A percentile compares a stretch with the other conserved stretches of the same genome.
phyloP scores from a whole-genome alignment of 2,888 invertebrate species.

The Xestia xanthographa region DNA sequence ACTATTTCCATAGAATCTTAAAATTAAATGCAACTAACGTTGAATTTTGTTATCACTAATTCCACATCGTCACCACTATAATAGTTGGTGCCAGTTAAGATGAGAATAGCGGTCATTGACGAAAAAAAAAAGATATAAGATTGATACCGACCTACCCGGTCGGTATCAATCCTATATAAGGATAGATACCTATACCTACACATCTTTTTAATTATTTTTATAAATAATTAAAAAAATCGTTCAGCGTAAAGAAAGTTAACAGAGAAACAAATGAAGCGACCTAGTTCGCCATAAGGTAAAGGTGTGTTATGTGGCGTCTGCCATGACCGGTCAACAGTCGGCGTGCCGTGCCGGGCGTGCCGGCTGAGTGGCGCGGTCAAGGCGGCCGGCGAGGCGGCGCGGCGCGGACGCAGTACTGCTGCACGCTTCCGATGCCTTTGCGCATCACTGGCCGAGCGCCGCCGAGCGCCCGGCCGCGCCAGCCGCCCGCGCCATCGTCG shows the following conservation, averaged over 20 bases:
- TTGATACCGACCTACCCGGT: too few species aligned
- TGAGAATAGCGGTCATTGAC: too few species aligned
- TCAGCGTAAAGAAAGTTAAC: not conserved
- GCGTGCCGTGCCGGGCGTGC: conserved; percentile 59
- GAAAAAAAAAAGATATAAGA: too few species aligned
- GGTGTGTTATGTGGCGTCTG: conserved; percentile 57
- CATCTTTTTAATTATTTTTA: too few species aligned
- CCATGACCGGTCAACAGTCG: conserved; percentile 66
- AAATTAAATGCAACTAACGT: too few species aligned
- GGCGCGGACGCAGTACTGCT: conserved; percentile 59
- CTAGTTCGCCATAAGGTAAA: conserved; percentile 21
- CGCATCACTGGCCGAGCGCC: conserved; percentile 60
- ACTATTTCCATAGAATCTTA: too few species aligned
- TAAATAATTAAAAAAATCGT: not conserved
- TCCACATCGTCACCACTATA: too few species aligned
- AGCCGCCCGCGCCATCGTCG: conserved; percentile 13
- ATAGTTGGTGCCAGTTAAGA: too few species aligned
- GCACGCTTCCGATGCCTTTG: conserved; percentile 69
- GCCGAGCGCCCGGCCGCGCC: conserved; percentile 8
- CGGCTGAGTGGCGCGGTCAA: conserved; percentile 81
- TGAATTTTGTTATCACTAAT: too few species aligned
- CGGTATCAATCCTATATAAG: too few species aligned
- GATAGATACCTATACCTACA: too few species aligned
- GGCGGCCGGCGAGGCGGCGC: conserved; percentile 75
- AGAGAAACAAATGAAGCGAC: conserved; percentile 10